Evolutionary conservation across 2,888 invertebrate species (phyloP).

Genomic region (Pristionchus japonicus): DNA sequence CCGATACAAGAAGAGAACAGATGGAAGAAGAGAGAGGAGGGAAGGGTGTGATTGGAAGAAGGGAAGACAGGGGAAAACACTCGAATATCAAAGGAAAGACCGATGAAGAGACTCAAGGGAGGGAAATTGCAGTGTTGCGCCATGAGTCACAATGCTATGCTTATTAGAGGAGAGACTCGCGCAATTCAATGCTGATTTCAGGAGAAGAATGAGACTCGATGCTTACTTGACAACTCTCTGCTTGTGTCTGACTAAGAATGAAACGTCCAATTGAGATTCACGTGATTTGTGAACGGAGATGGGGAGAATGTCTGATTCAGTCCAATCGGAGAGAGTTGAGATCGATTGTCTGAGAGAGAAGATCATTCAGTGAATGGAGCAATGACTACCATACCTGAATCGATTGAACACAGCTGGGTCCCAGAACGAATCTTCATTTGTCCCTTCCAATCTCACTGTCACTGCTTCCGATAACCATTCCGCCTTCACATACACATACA

Average conservation of each 20-base stretch:
- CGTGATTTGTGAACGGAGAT: conserved; percentile 23
- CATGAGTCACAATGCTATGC: neutral
- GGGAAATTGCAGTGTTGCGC: neutral
- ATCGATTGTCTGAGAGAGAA: conserved; percentile 26
- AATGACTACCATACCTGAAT: conserved; percentile 54
- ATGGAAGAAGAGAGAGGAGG: neutral
- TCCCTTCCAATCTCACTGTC: conserved; percentile 58
- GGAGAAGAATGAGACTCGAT: neutral
- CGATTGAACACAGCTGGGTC: conserved; percentile 66
- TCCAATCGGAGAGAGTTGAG: conserved; percentile 45
- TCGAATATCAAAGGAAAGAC: conserved; percentile 20
- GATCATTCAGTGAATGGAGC: neutral
- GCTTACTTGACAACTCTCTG: conserved; percentile 42
- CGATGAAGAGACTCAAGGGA: neutral
- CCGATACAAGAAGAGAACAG: conserved; percentile 44
- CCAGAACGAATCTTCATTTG: conserved; percentile 67
- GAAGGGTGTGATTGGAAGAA: conserved; percentile 29
- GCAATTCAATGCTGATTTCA: neutral
- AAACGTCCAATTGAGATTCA: conserved; percentile 10
- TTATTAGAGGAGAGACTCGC: neutral
- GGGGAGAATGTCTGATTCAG: conserved; percentile 34
- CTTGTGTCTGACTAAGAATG: conserved; percentile 34
- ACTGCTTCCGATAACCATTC: conserved; percentile 66
- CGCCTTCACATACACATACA: conserved; percentile 62
- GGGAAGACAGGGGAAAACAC: conserved; percentile 19